Percentiles rank a stretch among this genome's conserved stretches.
phyloP scores from a whole-genome alignment of 2,888 invertebrate species.

The Ennomos erosarius region DNA sequence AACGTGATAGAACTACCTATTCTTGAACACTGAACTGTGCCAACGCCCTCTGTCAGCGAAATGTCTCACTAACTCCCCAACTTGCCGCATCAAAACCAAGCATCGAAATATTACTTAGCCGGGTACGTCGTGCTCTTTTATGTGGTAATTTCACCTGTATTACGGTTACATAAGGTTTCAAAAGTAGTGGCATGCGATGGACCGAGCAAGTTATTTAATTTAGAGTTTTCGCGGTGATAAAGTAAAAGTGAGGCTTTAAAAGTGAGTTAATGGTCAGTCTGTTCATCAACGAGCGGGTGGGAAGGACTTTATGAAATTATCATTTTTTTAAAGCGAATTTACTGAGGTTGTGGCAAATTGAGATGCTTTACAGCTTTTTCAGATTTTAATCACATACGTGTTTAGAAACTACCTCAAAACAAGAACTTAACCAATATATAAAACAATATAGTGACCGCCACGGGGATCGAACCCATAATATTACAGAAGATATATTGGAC shows the following conservation, averaged over 20 bases:
- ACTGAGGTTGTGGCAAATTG: no score
- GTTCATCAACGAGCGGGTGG: no score
- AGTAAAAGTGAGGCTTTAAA: conserved; percentile 3
- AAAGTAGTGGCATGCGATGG: not conserved
- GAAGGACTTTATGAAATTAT: no score
- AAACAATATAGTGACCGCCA: not conserved
- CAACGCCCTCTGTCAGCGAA: conserved; percentile 17
- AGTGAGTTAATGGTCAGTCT: not conserved
- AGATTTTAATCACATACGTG: no score
- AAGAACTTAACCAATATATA: no score
- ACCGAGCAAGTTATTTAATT: conserved; percentile 32
- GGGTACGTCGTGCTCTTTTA: conserved; percentile 2
- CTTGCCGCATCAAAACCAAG: conserved; percentile 38
- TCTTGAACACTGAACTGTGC: not conserved
- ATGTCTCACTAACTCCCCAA: conserved; percentile 26
- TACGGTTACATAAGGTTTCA: conserved; percentile 12
- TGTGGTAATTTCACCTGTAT: conserved; percentile 21
- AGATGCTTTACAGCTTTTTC: no score
- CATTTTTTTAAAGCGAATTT: no score
- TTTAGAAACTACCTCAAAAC: no score
- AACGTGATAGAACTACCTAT: conserved; percentile 12
- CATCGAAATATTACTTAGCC: conserved; percentile 26
- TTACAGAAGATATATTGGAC: no score
- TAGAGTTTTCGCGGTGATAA: conserved; percentile 25
- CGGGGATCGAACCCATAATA: no score